phyloP scores from a whole-genome alignment of 2,113 vertebrate species.

The Hippocampus guttulatus region DNA sequence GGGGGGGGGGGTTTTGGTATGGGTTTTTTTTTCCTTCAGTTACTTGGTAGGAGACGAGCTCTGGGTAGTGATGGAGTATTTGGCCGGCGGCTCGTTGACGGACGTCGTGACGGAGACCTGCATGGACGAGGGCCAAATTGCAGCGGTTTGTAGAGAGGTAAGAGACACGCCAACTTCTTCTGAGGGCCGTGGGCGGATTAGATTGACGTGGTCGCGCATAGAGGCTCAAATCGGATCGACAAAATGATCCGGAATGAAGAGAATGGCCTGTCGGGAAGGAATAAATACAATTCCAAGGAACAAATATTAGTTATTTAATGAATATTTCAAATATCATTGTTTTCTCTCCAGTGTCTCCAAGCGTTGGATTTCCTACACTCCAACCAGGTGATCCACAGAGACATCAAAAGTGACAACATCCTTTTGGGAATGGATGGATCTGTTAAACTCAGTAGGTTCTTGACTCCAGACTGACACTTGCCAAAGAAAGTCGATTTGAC shows the following conservation, averaged over 20 bases:
- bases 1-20: no score
- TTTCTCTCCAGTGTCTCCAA: conserved; percentile 85
- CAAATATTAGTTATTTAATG: no score
- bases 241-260: no score
- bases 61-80: conserved; percentile 99
- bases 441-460: conserved; percentile 90
- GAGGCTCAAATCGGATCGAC: no score
- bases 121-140: conserved; percentile 99
- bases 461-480: background rate
- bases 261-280: no score
- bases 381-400: conserved; percentile 97
- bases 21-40: conserved; percentile 61
- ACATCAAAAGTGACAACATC: conserved; percentile 99
- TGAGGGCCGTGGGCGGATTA: no score
- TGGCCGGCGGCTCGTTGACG: conserved; percentile 94
- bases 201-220: no score
- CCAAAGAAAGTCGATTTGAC: no score
- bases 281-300: no score
- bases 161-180: conserved; percentile 40
- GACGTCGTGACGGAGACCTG: conserved; percentile 98
- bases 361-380: conserved; percentile 97
- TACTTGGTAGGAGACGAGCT: conserved; percentile 97
- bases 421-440: conserved; percentile 97
- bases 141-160: conserved; percentile 97
- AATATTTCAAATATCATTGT: background rate